These are phyloP conservation scores for Xenotilapia caudafasciata DNA, from an alignment of 2,113 vertebrate genomes.

Conservation along the genomic window DNA sequence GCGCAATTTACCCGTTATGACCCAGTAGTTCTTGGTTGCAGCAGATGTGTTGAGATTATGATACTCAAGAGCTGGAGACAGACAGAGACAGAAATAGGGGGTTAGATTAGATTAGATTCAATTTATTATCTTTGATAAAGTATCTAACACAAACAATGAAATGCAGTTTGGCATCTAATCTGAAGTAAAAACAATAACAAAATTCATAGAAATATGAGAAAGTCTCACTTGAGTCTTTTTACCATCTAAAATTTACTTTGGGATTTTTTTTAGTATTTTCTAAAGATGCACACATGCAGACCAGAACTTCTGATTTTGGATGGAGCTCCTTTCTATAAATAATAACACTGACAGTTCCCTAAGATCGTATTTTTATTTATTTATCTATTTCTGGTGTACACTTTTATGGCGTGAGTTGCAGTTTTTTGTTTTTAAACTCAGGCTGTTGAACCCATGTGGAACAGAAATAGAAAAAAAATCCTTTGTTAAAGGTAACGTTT, in stretches of 20 bases:
- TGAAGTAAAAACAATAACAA: background rate
- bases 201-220: background rate
- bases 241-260: background rate
- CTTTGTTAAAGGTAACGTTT: background rate
- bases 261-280: background rate
- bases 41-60: slow-evolving; percentile 92
- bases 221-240: background rate
- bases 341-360: background rate
- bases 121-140: background rate
- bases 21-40: slow-evolving; percentile 91
- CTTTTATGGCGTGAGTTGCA: background rate
- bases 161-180: background rate
- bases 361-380: background rate
- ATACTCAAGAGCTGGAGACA: slow-evolving; percentile 84
- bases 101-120: rapidly evolving
- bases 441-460: background rate
- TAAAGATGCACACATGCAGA: background rate
- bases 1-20: slow-evolving; percentile 84
- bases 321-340: background rate
- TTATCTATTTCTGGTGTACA: background rate
- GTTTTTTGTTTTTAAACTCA: background rate
- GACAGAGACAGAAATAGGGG: background rate
- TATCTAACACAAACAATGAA: background rate
- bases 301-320: background rate
- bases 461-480: background rate